Evolutionary conservation across 2,888 invertebrate genomes (phyloP).

Genomic region (Tiliacea citrago): DNA sequence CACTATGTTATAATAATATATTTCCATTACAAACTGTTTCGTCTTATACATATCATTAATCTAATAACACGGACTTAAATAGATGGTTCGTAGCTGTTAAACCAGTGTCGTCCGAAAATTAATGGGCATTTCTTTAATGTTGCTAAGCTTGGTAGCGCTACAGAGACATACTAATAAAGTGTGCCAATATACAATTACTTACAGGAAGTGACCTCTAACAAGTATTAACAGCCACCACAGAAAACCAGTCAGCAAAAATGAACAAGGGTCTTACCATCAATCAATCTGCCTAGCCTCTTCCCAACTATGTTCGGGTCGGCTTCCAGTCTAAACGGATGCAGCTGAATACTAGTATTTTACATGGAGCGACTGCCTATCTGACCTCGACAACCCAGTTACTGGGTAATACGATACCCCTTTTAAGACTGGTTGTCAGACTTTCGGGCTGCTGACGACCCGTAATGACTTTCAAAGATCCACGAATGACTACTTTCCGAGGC

Average conservation of each 20-base stretch:
- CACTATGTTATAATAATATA: not conserved
- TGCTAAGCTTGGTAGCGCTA: conserved; percentile 16
- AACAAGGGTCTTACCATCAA: not conserved
- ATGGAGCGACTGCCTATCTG: too few relatives aligned
- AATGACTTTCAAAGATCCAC: too few relatives aligned
- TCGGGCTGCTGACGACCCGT: too few relatives aligned
- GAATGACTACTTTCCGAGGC: too few relatives aligned
- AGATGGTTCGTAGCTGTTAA: not conserved
- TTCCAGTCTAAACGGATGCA: too few relatives aligned
- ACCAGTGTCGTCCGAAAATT: conserved; percentile 5
- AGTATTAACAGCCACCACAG: conserved; percentile 10
- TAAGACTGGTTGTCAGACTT: too few relatives aligned
- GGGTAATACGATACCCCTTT: too few relatives aligned
- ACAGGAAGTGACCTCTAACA: conserved; percentile 8
- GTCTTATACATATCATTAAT: conserved; percentile 29
- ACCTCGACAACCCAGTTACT: too few relatives aligned
- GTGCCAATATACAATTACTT: conserved; percentile 17
- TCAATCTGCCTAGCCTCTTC: too few relatives aligned
- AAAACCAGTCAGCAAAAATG: not conserved
- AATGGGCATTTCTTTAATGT: not conserved
- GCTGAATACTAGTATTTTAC: too few relatives aligned
- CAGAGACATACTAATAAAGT: conserved; percentile 9
- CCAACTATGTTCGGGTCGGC: too few relatives aligned
- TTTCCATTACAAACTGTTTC: conserved; percentile 24
- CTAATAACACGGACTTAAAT: conserved; percentile 8